phyloP scores from a whole-genome alignment of 1,140 invertebrate genomes.

The Cephus cinctus region DNA sequence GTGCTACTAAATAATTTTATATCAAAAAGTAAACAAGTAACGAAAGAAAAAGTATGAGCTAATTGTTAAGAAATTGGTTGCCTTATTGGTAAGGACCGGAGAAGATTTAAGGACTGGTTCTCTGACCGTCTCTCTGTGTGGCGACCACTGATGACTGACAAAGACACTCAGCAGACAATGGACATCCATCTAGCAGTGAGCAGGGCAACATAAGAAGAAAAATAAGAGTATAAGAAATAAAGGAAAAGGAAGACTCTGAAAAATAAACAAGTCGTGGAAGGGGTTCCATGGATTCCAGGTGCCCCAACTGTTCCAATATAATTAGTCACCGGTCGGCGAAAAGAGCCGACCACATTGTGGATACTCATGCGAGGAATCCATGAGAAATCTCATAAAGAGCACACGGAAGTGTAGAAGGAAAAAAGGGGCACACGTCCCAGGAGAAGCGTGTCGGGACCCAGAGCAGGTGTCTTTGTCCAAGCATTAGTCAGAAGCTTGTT shows the following conservation, averaged over 20 bases:
- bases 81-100: too few relatives aligned
- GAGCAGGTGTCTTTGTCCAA: neutral
- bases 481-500: too few relatives aligned
- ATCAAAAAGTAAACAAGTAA: too few relatives aligned
- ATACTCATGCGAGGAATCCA: neutral
- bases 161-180: too few relatives aligned
- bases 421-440: neutral
- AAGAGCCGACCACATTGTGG: constrained; percentile 10
- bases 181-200: too few relatives aligned
- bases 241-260: neutral
- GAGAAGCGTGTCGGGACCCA: neutral
- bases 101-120: too few relatives aligned
- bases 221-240: neutral
- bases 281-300: constrained; percentile 18
- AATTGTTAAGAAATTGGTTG: too few relatives aligned
- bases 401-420: neutral
- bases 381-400: neutral
- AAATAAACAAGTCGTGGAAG: neutral
- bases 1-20: too few relatives aligned
- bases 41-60: too few relatives aligned
- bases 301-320: constrained; percentile 19
- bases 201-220: too few relatives aligned
- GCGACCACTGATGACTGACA: too few relatives aligned
- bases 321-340: constrained; percentile 27
- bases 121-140: too few relatives aligned